Conservation (phyloP, 2,113 vertebrate genomes). For the Formicarius rufipectus region DNA sequence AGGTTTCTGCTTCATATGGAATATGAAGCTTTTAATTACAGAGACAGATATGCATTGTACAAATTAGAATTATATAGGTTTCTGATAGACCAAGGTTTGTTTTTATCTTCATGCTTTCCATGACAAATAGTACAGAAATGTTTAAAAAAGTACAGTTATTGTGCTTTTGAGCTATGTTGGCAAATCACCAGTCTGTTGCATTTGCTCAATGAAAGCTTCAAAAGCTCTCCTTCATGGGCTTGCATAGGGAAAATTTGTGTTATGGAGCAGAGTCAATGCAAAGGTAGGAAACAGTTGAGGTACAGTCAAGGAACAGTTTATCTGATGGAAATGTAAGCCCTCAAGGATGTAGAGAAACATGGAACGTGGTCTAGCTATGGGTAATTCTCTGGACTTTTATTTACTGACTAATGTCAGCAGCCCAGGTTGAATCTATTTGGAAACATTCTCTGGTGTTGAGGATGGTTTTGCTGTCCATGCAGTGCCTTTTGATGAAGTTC, state of each 20-base stretch:
- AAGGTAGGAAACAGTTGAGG: background rate
- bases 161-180: background rate
- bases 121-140: background rate
- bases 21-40: background rate
- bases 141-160: background rate
- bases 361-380: background rate
- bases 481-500: background rate
- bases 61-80: background rate
- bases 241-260: background rate
- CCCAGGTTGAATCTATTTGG: background rate
- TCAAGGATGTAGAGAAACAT: background rate
- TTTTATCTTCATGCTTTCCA: background rate
- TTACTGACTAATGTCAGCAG: background rate
- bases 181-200: background rate
- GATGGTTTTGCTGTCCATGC: background rate
- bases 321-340: background rate
- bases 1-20: background rate
- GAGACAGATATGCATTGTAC: background rate
- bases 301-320: background rate
- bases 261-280: background rate
- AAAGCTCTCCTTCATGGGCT: background rate
- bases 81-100: background rate
- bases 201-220: background rate
- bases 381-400: background rate
- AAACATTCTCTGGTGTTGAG: rapidly evolving